Conservation (phyloP, 2,113 vertebrate genomes). For the Malurus cyaneus region DNA sequence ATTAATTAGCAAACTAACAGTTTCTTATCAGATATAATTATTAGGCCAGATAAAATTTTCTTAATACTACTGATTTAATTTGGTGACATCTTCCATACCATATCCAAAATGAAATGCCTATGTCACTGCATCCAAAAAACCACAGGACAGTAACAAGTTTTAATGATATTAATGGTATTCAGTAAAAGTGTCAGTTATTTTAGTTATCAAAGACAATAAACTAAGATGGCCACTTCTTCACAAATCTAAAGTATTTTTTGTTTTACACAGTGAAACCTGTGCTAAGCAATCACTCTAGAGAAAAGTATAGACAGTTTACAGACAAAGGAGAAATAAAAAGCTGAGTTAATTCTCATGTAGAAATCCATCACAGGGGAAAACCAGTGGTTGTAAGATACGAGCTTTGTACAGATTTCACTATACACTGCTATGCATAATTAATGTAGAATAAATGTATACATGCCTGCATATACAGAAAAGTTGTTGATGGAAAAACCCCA, state of each 20-base stretch:
- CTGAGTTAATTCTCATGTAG: not conserved
- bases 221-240: not conserved
- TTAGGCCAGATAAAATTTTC: not conserved
- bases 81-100: not conserved
- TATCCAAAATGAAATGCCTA: not conserved
- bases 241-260: not conserved
- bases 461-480: slow-evolving; percentile 49
- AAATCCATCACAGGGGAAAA: not conserved
- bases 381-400: not conserved
- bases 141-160: not conserved
- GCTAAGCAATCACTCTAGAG: not conserved
- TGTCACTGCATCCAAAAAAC: not conserved
- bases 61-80: not conserved
- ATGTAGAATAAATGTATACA: slow-evolving; percentile 41
- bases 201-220: not conserved
- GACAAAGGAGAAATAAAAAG: not conserved
- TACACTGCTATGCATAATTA: not conserved
- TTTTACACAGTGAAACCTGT: slow-evolving; percentile 1
- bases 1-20: not conserved
- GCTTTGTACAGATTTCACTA: slow-evolving; percentile 11
- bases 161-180: not conserved
- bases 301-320: not conserved
- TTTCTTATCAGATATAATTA: not conserved
- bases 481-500: not conserved
- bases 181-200: not conserved